Base-by-base conservation (phyloP, 2,888 invertebrate genomes). In the Nephrotoma appendiculata region DNA sequence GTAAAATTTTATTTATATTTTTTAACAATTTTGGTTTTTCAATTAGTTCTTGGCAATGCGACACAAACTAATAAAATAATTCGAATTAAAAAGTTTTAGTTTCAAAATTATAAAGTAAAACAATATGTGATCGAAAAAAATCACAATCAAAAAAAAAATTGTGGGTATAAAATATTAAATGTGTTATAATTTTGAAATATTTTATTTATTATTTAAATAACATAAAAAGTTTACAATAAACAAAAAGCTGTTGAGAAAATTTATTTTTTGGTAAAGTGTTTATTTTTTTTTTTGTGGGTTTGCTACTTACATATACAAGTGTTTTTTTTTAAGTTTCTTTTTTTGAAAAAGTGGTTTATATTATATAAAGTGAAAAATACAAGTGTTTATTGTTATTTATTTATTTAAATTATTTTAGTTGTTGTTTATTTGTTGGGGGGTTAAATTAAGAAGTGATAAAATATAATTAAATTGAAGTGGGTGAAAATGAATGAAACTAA, bases 401-500 rank as follows among this genome's bases (percentile, higher is more conserved):
- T 84, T 42, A 42, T 84, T 84, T 42, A 84, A 41, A 84, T 84
- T 84, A 83, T 41, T 41, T 41, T n/a, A 84, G 84, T 84, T 84
- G 11, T 11, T 48, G 43, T 84, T 84, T 15, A 84, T 42, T 84
- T 84, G 2, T 42, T 15, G 7, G 12, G 42, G 15, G 31, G 31
- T 19, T 19, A n/a, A 42, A 84, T 42, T 84, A 84, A 48, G 11
- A 12, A 41, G 84, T 42, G 43, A 84, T 42, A n/a, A 84, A 84
- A 84, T 42, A 42, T 42, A 84, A 84, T 42, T 84, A 84, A 12
- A 71, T 31, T 31, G 1, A 71, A 84, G 43, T 43, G 84, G 41
- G 84, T 84, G 84, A 85, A 31, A 85, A 85, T 85, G 85, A 85
- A 85, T 44, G 85, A 44, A 44, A 85, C 85, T 43, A 44, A 85